phyloP scores from a whole-genome alignment of 2,888 invertebrate species.

The Andrena dorsata region DNA sequence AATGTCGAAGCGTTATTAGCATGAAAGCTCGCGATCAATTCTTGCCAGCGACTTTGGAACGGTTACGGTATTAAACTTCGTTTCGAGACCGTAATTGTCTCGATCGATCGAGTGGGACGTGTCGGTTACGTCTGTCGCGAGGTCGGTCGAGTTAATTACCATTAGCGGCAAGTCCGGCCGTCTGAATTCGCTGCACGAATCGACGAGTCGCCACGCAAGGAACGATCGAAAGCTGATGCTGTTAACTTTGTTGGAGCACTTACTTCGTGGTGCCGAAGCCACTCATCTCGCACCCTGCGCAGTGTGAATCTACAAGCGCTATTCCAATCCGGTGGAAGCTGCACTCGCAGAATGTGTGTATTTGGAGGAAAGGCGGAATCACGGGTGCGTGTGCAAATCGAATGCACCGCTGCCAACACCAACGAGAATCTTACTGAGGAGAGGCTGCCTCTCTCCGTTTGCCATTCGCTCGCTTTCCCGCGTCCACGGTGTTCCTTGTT shows the following conservation, averaged over 20 bases:
- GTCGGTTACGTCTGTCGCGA: conserved; percentile 33
- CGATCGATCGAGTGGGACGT: conserved; percentile 42
- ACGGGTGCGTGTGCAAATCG: neutral
- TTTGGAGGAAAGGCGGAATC: neutral
- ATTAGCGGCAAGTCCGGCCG: neutral
- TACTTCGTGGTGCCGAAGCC: conserved; percentile 19
- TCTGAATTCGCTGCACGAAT: neutral
- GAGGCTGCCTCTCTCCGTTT: conserved; percentile 20
- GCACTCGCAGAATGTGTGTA: too few species aligned
- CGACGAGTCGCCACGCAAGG: neutral
- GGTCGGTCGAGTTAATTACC: conserved; percentile 35
- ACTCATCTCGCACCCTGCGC: too few species aligned
- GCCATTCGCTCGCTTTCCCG: conserved; percentile 41
- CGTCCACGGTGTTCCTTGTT: neutral
- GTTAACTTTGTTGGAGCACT: neutral
- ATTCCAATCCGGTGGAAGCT: neutral
- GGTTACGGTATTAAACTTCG: neutral
- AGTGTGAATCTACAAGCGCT: neutral
- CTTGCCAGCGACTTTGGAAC: neutral
- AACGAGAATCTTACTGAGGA: conserved; percentile 56
- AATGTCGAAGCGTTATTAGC: too few species aligned
- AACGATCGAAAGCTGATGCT: neutral
- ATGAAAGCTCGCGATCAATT: neutral
- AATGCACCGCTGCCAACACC: conserved; percentile 42
- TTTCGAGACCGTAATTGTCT: conserved; percentile 23